These are phyloP conservation scores for Fistularia tabacaria DNA, from an alignment of 2,797 vertebrate genomes.

Conservation along the genomic window DNA sequence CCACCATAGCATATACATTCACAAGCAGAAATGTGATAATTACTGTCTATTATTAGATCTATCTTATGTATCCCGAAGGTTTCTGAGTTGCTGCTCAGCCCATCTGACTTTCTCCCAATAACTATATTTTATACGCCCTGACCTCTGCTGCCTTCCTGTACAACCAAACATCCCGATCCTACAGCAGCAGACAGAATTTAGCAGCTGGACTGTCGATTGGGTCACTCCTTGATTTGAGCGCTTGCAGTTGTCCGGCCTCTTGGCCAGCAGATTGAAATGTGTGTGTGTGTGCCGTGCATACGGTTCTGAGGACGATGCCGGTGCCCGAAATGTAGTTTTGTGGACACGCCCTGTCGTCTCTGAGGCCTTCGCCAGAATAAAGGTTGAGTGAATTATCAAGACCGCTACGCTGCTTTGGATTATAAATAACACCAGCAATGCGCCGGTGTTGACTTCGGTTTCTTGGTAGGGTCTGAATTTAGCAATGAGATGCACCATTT, in stretches of 20 bases:
- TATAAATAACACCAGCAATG: conserved; percentile 29
- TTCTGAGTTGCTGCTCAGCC: too few species aligned
- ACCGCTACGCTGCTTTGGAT: too few species aligned
- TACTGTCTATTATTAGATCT: too few species aligned
- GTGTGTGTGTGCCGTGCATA: conserved; percentile 51
- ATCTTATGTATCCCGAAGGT: too few species aligned
- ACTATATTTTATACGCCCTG: too few species aligned
- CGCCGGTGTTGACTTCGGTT: conserved; percentile 33
- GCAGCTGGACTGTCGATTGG: conserved; percentile 32
- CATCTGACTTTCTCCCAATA: neutral
- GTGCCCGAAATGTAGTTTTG: conserved; percentile 28
- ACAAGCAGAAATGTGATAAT: too few species aligned
- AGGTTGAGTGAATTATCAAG: too few species aligned
- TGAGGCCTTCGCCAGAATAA: conserved; percentile 27
- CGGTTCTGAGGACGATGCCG: conserved; percentile 21
- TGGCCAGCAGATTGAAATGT: conserved; percentile 47
- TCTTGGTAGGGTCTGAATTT: conserved; percentile 40
- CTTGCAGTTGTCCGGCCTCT: conserved; percentile 43
- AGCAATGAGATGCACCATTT: conserved; percentile 36
- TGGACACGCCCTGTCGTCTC: conserved; percentile 29
- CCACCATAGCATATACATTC: too few species aligned
- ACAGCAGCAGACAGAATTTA: conserved; percentile 33
- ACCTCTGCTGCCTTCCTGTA: conserved; percentile 8
- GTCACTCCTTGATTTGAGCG: conserved; percentile 16
- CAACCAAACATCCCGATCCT: conserved; percentile 19